Evolutionary conservation across 2,113 vertebrate genomes (phyloP).

Genomic region (Australoheros scitulus): DNA sequence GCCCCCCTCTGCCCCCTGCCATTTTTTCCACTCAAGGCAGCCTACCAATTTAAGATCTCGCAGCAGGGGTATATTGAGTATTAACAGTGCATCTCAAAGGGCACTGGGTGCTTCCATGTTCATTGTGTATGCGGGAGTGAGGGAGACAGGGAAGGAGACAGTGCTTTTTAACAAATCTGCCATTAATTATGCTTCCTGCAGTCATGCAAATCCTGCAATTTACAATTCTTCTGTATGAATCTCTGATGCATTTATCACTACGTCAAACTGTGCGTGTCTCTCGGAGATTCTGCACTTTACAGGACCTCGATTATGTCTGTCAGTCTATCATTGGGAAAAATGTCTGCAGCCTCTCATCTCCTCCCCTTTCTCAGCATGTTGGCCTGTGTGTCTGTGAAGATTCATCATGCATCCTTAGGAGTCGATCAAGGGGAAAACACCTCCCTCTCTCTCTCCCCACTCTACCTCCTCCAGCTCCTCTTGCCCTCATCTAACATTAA

Average conservation of each 20-base stretch:
- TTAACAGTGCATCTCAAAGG: constrained; percentile 63
- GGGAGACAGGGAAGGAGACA: neutral
- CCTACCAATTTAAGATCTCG: constrained; percentile 51
- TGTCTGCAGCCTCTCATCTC: constrained; percentile 65
- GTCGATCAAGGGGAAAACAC: constrained; percentile 77
- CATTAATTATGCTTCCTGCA: constrained; percentile 30
- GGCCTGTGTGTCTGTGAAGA: constrained; percentile 66
- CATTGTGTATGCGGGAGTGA: constrained; percentile 32
- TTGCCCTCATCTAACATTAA: constrained; percentile 86
- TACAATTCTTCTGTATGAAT: constrained; percentile 25
- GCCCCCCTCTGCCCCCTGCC: constrained; percentile 20
- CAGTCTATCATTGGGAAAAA: constrained; percentile 47
- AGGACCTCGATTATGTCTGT: constrained; percentile 48
- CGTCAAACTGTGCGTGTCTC: constrained; percentile 20
- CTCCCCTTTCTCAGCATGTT: constrained; percentile 63
- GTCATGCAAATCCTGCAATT: constrained; percentile 30
- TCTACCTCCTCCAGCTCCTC: constrained; percentile 69
- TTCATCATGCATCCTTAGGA: constrained; percentile 79
- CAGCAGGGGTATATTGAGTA: constrained; percentile 55
- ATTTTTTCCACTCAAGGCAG: constrained; percentile 49
- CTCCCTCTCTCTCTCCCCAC: constrained; percentile 56
- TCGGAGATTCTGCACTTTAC: constrained; percentile 40
- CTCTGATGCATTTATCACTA: constrained; percentile 36
- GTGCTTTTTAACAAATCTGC: constrained; percentile 31
- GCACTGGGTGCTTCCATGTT: constrained; percentile 48